Evolutionary conservation across 2,113 vertebrate species (phyloP).

Genomic region (Apeltes quadracus): DNA sequence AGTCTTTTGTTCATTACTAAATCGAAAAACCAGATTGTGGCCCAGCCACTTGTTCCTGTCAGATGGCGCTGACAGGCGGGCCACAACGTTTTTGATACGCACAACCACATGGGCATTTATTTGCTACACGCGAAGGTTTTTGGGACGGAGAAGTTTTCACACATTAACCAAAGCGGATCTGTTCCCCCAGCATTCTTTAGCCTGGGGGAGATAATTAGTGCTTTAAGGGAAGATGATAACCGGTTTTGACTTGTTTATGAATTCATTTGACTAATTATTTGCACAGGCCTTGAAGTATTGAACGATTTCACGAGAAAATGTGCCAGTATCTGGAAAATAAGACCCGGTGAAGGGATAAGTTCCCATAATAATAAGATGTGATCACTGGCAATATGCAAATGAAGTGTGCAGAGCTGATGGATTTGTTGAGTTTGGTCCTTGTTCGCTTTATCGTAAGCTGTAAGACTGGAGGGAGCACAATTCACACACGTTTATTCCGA

Average conservation of each 20-base stretch:
- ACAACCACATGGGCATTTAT: background rate
- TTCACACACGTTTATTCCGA: conserved; percentile 3
- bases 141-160: background rate
- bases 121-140: background rate
- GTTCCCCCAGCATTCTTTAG: background rate
- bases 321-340: background rate
- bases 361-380: background rate
- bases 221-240: conserved; percentile 1
- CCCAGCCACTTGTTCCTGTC: background rate
- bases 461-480: background rate
- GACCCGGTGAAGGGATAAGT: too few relatives aligned
- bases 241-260: conserved; percentile 9
- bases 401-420: background rate
- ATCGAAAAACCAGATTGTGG: background rate
- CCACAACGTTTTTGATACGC: background rate
- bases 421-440: background rate
- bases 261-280: background rate
- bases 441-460: background rate
- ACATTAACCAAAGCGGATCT: conserved; percentile 4
- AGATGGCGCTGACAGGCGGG: background rate
- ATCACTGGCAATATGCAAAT: background rate
- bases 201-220: conserved; percentile 1
- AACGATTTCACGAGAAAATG: background rate
- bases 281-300: background rate
- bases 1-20: background rate